Percentiles rank a stretch among this genome's conserved stretches.
Evolutionary conservation across 1,140 invertebrate genomes (phyloP).

Genomic region (Drosophila leontia): DNA sequence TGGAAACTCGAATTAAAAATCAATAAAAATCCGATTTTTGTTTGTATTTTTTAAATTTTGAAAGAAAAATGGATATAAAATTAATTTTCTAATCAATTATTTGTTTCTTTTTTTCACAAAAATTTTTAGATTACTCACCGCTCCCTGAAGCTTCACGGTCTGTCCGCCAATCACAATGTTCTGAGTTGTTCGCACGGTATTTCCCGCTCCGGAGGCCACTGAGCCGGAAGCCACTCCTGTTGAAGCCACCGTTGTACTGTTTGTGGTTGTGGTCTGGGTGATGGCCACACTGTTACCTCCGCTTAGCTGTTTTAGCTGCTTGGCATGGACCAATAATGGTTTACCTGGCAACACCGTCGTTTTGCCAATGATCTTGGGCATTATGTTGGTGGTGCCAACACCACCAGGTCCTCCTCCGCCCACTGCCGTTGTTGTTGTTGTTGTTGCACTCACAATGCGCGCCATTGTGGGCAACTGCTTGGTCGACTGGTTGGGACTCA

Average conservation of each 20-base stretch:
- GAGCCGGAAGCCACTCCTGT: slow-evolving; percentile 1
- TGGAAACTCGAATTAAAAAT: too few species aligned
- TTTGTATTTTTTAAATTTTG: too few species aligned
- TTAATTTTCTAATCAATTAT: too few species aligned
- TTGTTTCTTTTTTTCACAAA: too few species aligned
- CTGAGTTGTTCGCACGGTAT: slow-evolving; percentile 51
- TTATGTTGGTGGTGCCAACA: slow-evolving; percentile 6
- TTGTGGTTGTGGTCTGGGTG: slow-evolving; percentile 17
- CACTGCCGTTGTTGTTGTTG: background rate
- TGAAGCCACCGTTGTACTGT: slow-evolving; percentile 25
- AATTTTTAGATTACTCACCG: slow-evolving; percentile 47
- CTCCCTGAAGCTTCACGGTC: slow-evolving; percentile 75
- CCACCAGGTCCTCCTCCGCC: background rate
- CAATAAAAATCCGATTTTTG: too few species aligned
- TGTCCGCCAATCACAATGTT: slow-evolving; percentile 84
- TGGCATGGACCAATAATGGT: slow-evolving; percentile 76
- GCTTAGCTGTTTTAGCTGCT: slow-evolving; percentile 50
- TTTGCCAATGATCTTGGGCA: slow-evolving; percentile 74
- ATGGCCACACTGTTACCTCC: slow-evolving; percentile 36
- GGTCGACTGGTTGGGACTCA: slow-evolving; percentile 31
- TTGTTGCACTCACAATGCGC: slow-evolving; percentile 75
- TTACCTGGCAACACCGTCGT: slow-evolving; percentile 86
- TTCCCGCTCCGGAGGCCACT: slow-evolving; percentile 7
- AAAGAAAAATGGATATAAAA: too few species aligned
- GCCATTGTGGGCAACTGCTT: slow-evolving; percentile 80